These are phyloP conservation scores for Poeciliopsis turneri DNA, from an alignment of 2,797 vertebrate genomes.

Conservation along the genomic window DNA sequence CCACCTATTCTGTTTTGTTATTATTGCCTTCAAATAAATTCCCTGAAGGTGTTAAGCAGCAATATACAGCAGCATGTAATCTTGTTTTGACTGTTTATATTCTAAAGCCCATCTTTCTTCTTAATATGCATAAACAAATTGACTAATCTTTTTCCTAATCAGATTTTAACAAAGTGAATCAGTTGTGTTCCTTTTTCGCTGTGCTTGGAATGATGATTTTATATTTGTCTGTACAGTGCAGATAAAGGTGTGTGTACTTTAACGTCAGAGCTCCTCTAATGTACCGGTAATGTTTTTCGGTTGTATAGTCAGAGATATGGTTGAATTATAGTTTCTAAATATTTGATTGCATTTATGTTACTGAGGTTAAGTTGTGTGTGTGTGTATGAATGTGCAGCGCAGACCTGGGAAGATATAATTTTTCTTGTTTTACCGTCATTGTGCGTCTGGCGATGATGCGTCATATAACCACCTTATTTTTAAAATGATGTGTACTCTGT, in stretches of 20 bases:
- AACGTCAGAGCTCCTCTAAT: neutral
- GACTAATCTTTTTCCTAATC: neutral
- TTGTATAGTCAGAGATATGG: neutral
- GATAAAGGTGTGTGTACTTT: neutral
- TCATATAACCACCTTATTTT: constrained; percentile 53
- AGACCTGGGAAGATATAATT: neutral
- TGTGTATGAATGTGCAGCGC: neutral
- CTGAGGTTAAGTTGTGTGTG: neutral
- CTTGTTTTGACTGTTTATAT: constrained; percentile 40
- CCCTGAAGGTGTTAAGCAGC: neutral
- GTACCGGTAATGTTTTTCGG: neutral
- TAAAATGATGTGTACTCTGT: constrained; percentile 46
- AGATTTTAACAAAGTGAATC: neutral
- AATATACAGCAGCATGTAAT: constrained; percentile 26
- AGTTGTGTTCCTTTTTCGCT: neutral
- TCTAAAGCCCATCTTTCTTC: constrained; percentile 21
- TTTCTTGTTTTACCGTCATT: constrained; percentile 36
- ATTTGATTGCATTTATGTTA: neutral
- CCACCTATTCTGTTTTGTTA: neutral
- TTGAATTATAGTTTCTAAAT: neutral
- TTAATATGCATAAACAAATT: neutral
- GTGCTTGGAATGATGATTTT: neutral
- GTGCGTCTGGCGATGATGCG: constrained; percentile 45
- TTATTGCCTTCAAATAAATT: neutral
- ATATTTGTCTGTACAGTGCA: constrained; percentile 13